These are phyloP conservation scores for Ahaetulla prasina DNA, from an alignment of 2,113 vertebrate genomes.

Conservation along the genomic window DNA sequence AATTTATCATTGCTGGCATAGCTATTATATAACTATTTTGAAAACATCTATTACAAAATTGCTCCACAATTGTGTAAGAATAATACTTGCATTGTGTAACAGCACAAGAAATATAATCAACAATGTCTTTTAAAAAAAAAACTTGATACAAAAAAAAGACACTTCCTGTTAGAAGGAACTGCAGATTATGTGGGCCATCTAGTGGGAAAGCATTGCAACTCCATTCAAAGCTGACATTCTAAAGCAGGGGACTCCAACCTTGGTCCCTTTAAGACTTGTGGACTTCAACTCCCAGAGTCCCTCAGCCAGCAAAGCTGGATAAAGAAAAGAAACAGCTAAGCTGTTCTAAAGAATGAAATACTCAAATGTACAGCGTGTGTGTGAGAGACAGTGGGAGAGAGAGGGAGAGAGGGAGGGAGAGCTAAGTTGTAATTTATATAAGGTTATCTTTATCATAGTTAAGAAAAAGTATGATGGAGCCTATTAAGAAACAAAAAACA, in stretches of 20 bases:
- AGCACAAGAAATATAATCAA: background rate
- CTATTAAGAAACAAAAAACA: background rate
- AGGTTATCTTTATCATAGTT: background rate
- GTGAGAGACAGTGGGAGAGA: too few relatives aligned
- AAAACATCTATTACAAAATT: background rate
- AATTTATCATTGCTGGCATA: background rate
- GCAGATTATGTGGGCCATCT: conserved; percentile 24
- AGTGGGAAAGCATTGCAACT: background rate
- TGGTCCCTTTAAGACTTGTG: too few relatives aligned
- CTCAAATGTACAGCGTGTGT: too few relatives aligned
- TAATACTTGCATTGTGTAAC: background rate
- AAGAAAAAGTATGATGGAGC: background rate
- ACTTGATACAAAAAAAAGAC: background rate
- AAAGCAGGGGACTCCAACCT: too few relatives aligned
- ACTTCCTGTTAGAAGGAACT: background rate
- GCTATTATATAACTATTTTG: background rate
- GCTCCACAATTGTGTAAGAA: background rate
- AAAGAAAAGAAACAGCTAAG: too few relatives aligned
- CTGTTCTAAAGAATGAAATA: too few relatives aligned
- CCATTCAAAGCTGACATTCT: background rate
- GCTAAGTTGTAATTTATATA: background rate
- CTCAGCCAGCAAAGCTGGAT: too few relatives aligned
- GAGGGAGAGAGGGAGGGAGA: too few relatives aligned
- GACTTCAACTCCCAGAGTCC: too few relatives aligned
- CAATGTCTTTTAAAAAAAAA: background rate